Evolutionary conservation across 2,113 vertebrate genomes (phyloP), one percentile per base, ranked within the genome.

Genomic region (Pungitius pungitius): DNA sequence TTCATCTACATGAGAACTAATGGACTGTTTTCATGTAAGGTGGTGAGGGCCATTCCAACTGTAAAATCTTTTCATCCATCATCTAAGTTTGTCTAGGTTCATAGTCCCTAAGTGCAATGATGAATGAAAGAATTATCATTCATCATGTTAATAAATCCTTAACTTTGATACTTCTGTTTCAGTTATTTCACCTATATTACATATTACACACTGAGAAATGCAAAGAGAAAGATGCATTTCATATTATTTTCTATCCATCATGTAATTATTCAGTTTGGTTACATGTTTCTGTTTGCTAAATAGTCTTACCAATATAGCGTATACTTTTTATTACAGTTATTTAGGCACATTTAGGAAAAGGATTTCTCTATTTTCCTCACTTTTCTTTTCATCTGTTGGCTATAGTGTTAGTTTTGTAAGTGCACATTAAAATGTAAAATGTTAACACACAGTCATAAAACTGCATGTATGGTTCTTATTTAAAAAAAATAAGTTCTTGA

Each of bases 351-450:
- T 75, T 13, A 54, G 13, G 17, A 7, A 51, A 39, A n/a, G 49
- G 17, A 43, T 26, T 54, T 26, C 35, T 58, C 57, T 54, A 60
- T 84, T 90, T 82, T 71, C 65, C 73, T 69, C 68, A 64, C 76
- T 72, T 74, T 77, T 65, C 39, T 54, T 83, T 80, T 81, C 35
- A 80, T 40, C 76, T 20, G 17, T 30, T 59, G 65, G 73, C 69
- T 80, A 78, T 88, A 81, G 85, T 90, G 75, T 89, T 75, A n/a
- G 89, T 87, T 92, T 89, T 85, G 85, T 85, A 88, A 79, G 87
- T 80, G 92, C 78, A 92, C 88, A 78, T 60, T 85, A 85, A 88
- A 0, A 30, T 30, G 30, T 30, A 30, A 3, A 91, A 87, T 88
- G 80, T 89, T 88, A 91, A 87, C 54, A 70, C 75, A 77, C 75